phyloP scores from a whole-genome alignment of 2,113 vertebrate genomes.

The Camelus dromedarius region DNA sequence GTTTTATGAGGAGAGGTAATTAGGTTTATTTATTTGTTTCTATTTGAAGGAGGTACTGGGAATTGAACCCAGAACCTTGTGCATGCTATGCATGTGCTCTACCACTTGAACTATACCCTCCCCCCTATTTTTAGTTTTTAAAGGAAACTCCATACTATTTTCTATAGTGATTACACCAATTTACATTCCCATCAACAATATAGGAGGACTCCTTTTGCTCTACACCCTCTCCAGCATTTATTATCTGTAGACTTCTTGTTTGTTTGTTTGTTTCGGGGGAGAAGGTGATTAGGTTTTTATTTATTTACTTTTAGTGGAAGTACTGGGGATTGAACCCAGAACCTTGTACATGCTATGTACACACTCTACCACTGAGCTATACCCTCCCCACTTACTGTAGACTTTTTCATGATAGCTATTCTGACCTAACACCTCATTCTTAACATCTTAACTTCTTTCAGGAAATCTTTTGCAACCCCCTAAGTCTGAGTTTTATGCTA shows the following conservation, averaged over 20 bases:
- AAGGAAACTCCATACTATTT: background rate
- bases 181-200: background rate
- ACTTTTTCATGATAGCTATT: background rate
- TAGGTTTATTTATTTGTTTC: no score
- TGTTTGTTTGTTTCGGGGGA: no score
- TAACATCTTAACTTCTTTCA: constrained; percentile 1
- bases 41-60: no score
- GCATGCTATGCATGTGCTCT: no score
- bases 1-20: no score
- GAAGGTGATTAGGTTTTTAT: no score
- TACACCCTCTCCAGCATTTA: background rate
- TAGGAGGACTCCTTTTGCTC: background rate
- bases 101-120: no score
- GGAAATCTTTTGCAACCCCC: background rate
- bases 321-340: no score
- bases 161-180: background rate
- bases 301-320: no score
- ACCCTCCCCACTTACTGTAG: background rate
- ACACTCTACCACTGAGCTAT: no score
- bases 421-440: background rate
- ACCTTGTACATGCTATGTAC: no score
- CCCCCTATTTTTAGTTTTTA: background rate
- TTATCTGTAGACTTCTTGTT: background rate
- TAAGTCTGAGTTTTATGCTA: background rate
- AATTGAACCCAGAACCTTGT: no score